Conservation (phyloP, 2,113 vertebrate species). For the Elgaria multicarinata region DNA sequence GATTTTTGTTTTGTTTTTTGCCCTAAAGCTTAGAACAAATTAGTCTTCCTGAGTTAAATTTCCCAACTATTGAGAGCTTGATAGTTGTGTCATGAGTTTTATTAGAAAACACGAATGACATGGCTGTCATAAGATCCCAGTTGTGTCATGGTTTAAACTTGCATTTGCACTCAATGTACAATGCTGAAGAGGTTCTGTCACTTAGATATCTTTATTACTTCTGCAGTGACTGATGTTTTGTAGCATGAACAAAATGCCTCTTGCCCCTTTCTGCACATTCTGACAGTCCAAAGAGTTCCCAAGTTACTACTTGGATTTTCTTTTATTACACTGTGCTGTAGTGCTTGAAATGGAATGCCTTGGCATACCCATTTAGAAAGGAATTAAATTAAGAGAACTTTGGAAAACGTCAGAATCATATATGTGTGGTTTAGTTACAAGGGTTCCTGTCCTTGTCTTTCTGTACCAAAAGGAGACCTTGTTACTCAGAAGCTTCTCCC, state of each 20-base stretch:
- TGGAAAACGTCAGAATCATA: slow-evolving; percentile 8
- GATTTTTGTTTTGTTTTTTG: neutral
- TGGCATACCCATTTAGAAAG: neutral
- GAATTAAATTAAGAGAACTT: neutral
- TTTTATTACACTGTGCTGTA: slow-evolving; percentile 32
- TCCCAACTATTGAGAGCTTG: neutral
- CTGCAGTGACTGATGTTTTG: slow-evolving; percentile 40
- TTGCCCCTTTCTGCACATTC: neutral
- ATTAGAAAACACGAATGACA: neutral
- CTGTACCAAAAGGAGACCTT: neutral
- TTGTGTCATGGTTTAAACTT: neutral
- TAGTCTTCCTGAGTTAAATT: slow-evolving; percentile 17
- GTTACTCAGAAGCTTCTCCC: neutral
- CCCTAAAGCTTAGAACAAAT: slow-evolving; percentile 4
- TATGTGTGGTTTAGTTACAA: neutral
- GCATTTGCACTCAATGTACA: neutral
- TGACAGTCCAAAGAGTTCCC: slow-evolving; percentile 43
- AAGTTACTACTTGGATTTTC: slow-evolving; percentile 33
- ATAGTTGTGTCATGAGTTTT: neutral
- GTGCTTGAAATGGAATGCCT: slow-evolving; percentile 26
- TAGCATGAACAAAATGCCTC: slow-evolving; percentile 1
- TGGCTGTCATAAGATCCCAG: neutral
- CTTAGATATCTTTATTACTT: slow-evolving; percentile 26
- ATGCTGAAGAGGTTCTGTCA: slow-evolving; percentile 36
- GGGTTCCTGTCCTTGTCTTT: neutral